Evolutionary conservation across 2,888 invertebrate species (phyloP).

Genomic region (Drosophila maculinotata): DNA sequence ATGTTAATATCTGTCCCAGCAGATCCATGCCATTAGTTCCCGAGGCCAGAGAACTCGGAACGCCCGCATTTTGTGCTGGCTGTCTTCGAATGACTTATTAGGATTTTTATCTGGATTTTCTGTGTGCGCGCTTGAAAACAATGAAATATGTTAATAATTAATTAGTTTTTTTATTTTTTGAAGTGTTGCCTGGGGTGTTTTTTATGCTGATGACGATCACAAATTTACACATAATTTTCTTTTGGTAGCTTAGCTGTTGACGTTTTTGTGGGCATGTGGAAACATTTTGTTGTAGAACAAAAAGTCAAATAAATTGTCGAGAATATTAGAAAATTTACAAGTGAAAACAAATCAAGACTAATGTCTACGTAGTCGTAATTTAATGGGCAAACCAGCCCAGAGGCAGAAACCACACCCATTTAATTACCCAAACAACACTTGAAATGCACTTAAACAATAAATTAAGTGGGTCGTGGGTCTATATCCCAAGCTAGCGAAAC

Average conservation of each 20-base stretch:
- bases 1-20: conserved; percentile 1
- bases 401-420: conserved; percentile 69
- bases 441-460: conserved; percentile 74
- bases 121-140: conserved; percentile 49
- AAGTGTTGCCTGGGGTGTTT: conserved; percentile 32
- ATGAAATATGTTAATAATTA: conserved; percentile 79
- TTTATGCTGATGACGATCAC: conserved; percentile 54
- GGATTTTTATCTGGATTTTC: conserved; percentile 62
- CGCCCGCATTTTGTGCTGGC: conserved; percentile 53
- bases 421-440: conserved; percentile 68
- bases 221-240: conserved; percentile 63
- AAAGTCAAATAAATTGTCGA: conserved; percentile 14
- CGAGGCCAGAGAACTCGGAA: background rate
- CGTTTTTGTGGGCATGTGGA: conserved; percentile 39
- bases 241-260: conserved; percentile 62
- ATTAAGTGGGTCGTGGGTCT: conserved; percentile 66
- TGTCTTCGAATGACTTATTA: conserved; percentile 71
- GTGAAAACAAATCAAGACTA: conserved; percentile 74
- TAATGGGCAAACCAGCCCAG: conserved; percentile 46
- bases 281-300: conserved; percentile 20
- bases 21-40: conserved; percentile 4
- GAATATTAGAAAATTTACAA: conserved; percentile 45
- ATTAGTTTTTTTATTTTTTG: conserved; percentile 48
- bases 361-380: conserved; percentile 51
- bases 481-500: conserved; percentile 56